A percentile compares a stretch with the other conserved stretches of the same genome.
phyloP scores from a whole-genome alignment of 2,888 invertebrate genomes.

The Himalopsyche anomala region DNA sequence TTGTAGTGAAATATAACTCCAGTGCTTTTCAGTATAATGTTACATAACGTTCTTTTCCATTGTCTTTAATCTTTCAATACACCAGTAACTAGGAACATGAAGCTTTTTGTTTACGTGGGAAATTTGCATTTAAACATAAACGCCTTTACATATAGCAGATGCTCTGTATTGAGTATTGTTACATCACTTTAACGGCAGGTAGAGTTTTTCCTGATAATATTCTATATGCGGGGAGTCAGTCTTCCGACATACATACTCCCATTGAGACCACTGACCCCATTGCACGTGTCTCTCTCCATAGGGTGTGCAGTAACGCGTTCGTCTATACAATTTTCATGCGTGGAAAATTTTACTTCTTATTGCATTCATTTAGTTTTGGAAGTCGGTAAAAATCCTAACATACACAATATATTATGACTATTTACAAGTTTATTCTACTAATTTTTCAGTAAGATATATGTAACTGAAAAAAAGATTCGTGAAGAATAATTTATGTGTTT shows the following conservation, averaged over 20 bases:
- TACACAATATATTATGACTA: too few relatives aligned
- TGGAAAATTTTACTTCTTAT: background rate
- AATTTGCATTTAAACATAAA: constrained; percentile 1
- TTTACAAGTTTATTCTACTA: too few relatives aligned
- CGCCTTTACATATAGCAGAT: constrained; percentile 22
- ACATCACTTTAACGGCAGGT: constrained; percentile 41
- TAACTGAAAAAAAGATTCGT: too few relatives aligned
- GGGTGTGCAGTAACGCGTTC: background rate
- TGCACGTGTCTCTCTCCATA: constrained; percentile 36
- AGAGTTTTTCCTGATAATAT: constrained; percentile 35
- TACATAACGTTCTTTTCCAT: background rate
- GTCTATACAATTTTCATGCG: background rate
- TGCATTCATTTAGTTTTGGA: background rate
- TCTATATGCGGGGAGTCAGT: constrained; percentile 41
- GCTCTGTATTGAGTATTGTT: constrained; percentile 23
- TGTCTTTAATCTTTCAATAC: background rate
- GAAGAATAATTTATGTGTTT: too few relatives aligned
- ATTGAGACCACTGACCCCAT: constrained; percentile 42
- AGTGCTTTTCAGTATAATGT: background rate
- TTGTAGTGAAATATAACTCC: too few relatives aligned
- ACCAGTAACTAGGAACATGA: background rate
- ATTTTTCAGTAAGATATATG: too few relatives aligned
- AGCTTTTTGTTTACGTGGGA: constrained; percentile 27
- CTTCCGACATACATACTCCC: constrained; percentile 28
- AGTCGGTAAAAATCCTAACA: background rate